Evolutionary conservation across 2,113 vertebrate genomes (phyloP).

Genomic region (Lynx canadensis): DNA sequence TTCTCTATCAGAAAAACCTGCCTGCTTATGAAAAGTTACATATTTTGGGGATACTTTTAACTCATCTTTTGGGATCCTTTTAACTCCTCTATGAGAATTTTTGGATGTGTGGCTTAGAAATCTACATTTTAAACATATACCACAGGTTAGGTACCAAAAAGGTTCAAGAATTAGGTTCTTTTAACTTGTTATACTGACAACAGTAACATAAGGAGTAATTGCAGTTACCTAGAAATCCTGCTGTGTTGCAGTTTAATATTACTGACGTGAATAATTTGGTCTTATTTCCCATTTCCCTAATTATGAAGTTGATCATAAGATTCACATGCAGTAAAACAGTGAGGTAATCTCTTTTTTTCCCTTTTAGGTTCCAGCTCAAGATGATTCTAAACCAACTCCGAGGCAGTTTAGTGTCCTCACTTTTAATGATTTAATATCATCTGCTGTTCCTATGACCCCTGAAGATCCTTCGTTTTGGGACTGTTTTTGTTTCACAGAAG

Average conservation of each 20-base stretch:
- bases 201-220: neutral
- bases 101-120: neutral
- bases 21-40: neutral
- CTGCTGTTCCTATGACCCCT: slow-evolving; percentile 90
- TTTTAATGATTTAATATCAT: slow-evolving; percentile 92
- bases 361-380: slow-evolving; percentile 71
- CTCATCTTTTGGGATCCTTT: neutral
- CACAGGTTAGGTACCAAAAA: neutral
- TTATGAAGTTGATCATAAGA: neutral
- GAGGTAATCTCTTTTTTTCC: neutral
- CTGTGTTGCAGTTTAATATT: neutral
- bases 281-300: neutral
- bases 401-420: slow-evolving; percentile 89
- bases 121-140: neutral
- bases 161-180: neutral
- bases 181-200: neutral
- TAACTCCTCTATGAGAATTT: neutral
- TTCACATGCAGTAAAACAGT: neutral
- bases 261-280: neutral
- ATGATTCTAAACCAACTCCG: slow-evolving; percentile 76
- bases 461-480: slow-evolving; percentile 95
- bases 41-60: neutral
- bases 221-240: neutral
- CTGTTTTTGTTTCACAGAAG: slow-evolving; percentile 91
- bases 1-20: neutral